Conservation (phyloP, 2,888 invertebrate species). For the Parochlus steinenii region DNA sequence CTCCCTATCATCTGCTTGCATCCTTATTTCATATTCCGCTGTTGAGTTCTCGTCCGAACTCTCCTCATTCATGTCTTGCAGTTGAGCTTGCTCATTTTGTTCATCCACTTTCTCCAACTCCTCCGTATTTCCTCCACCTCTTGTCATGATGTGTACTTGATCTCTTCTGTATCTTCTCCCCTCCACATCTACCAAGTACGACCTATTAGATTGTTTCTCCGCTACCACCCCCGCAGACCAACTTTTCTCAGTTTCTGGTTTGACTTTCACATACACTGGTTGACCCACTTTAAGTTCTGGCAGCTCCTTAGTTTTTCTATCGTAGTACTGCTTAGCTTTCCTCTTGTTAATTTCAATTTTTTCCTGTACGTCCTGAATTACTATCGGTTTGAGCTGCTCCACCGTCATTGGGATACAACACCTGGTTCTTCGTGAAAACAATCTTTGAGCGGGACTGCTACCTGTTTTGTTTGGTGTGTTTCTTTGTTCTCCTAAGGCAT, state of each 20-base stretch:
- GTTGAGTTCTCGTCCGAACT: too few species aligned
- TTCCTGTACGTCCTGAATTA: background rate
- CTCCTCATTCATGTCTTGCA: too few species aligned
- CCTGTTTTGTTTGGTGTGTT: constrained; percentile 11
- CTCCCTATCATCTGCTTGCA: too few species aligned
- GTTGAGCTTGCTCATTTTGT: too few species aligned
- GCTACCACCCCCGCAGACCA: background rate
- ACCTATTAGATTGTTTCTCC: background rate
- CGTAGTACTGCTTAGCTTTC: background rate
- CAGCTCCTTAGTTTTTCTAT: background rate
- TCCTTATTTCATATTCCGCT: too few species aligned
- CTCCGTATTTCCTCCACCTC: too few species aligned
- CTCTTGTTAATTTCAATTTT: background rate
- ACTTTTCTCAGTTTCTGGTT: background rate
- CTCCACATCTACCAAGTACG: background rate
- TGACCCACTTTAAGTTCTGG: background rate
- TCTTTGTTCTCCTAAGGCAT: constrained; percentile 7
- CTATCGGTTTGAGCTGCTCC: background rate
- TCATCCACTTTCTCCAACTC: too few species aligned
- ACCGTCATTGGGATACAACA: background rate
- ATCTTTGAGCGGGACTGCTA: too few species aligned
- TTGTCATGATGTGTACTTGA: background rate
- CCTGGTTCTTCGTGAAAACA: too few species aligned
- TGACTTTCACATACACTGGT: background rate
- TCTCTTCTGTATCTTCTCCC: background rate